A percentile compares a stretch with the other conserved stretches of the same genome.
These are phyloP conservation scores for Herpailurus yagouaroundi DNA, from an alignment of 2,113 vertebrate genomes.

Conservation along the genomic window DNA sequence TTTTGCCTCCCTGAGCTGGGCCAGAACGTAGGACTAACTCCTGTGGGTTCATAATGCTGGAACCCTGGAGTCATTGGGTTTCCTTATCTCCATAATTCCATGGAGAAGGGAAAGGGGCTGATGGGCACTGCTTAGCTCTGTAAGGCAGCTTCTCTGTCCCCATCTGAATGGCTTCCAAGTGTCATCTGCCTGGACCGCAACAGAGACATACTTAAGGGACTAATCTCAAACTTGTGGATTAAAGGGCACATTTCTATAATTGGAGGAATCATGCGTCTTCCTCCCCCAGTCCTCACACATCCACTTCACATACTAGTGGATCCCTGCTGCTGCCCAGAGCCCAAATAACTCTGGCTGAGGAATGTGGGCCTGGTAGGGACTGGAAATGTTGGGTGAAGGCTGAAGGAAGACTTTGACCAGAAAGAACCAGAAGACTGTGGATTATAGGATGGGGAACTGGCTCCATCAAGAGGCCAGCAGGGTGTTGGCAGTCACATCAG, in stretches of 20 bases:
- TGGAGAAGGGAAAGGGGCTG: neutral
- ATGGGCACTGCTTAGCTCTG: neutral
- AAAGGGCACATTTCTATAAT: constrained; percentile 23
- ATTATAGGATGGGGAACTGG: constrained; percentile 55
- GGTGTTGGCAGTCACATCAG: constrained; percentile 76
- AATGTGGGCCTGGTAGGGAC: neutral
- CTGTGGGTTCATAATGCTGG: neutral
- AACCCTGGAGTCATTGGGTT: neutral
- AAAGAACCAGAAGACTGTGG: constrained; percentile 16
- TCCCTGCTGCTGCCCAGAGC: constrained; percentile 7
- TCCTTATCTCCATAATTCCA: constrained; percentile 20
- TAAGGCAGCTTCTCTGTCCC: constrained; percentile 15
- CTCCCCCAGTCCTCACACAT: neutral
- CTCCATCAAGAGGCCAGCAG: constrained; percentile 79
- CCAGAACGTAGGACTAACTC: constrained; percentile 22
- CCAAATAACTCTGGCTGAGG: constrained; percentile 59
- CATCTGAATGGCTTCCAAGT: neutral
- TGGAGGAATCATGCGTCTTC: neutral
- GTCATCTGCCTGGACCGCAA: neutral
- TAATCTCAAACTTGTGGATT: constrained; percentile 19
- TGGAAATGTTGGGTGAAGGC: constrained; percentile 50
- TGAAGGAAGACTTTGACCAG: constrained; percentile 45
- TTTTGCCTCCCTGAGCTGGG: neutral
- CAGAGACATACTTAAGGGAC: neutral
- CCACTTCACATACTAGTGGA: constrained; percentile 40